Evolutionary conservation across 2,113 vertebrate species (phyloP).

Genomic region (Fulica atra): DNA sequence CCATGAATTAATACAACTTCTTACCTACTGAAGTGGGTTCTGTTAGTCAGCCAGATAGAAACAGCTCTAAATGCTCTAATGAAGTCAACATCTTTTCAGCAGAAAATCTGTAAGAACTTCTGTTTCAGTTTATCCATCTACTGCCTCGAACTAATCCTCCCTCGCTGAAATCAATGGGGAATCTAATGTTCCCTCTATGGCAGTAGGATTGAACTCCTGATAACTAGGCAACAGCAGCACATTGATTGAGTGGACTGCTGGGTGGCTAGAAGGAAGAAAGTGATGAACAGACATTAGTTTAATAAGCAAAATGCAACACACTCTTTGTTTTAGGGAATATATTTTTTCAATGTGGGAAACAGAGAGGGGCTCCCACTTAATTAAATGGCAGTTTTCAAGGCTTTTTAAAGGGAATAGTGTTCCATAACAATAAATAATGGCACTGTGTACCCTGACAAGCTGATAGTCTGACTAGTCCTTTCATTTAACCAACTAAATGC

Average conservation of each 20-base stretch:
- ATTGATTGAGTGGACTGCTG: slow-evolving; percentile 22
- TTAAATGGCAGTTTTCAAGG: slow-evolving; percentile 6
- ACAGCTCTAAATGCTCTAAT: background rate
- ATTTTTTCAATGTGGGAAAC: background rate
- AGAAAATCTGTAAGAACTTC: background rate
- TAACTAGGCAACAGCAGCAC: slow-evolving; percentile 4
- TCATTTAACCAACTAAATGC: slow-evolving; percentile 14
- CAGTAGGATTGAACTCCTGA: background rate
- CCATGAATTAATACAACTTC: background rate
- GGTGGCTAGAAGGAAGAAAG: background rate
- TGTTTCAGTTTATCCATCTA: background rate
- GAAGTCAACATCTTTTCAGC: background rate
- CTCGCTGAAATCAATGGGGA: background rate
- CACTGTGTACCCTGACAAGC: background rate
- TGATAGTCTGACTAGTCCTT: slow-evolving; percentile 7
- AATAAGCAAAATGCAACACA: background rate
- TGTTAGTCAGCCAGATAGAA: background rate
- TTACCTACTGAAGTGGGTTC: background rate
- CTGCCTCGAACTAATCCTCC: background rate
- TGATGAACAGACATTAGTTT: background rate
- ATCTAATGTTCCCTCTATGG: background rate
- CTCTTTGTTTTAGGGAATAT: slow-evolving; percentile 16
- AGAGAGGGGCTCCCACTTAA: background rate
- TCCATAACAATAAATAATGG: background rate
- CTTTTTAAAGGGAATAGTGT: slow-evolving; percentile 30